A percentile compares a stretch with the other conserved stretches of the same genome.
Evolutionary conservation across 2,113 vertebrate species (phyloP).

Genomic region (Narcine bancroftii): DNA sequence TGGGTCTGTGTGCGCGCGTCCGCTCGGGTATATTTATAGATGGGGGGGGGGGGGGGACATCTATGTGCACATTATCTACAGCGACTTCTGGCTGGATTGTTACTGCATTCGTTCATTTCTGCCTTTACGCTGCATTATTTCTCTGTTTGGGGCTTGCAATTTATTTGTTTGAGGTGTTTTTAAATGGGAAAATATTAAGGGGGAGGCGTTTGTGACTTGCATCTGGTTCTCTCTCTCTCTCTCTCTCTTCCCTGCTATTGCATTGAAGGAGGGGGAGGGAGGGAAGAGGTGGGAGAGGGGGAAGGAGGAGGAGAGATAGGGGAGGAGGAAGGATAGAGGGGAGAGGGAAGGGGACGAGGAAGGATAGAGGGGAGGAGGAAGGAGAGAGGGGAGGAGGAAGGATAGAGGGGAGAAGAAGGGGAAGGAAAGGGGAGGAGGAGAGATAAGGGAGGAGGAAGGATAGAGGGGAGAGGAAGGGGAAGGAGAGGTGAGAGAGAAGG

Average conservation of each 20-base stretch:
- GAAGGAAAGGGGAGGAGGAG: not conserved
- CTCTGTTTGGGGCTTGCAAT: not conserved
- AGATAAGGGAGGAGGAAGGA: too few relatives aligned
- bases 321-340: too few relatives aligned
- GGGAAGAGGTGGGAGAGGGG: not conserved
- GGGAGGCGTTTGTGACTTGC: not conserved
- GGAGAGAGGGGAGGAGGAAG: too few relatives aligned
- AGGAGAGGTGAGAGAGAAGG: too few relatives aligned
- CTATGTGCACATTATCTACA: not conserved
- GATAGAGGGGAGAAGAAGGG: not conserved
- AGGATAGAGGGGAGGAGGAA: too few relatives aligned
- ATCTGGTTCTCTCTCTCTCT: not conserved
- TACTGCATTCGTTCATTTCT: not conserved
- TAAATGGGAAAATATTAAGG: not conserved
- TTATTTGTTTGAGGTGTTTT: not conserved
- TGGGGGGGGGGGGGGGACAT: too few relatives aligned
- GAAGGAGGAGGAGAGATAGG: too few relatives aligned
- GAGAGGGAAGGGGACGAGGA: too few relatives aligned
- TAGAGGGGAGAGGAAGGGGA: too few relatives aligned
- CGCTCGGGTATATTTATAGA: constrained; percentile 11
- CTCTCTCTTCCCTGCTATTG: not conserved
- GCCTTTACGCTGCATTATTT: not conserved
- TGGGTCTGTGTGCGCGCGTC: not conserved
- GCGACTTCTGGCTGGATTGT: not conserved
- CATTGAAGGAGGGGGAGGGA: not conserved